phyloP scores from a whole-genome alignment of 2,888 invertebrate genomes.

The Frankliniella fusca region DNA sequence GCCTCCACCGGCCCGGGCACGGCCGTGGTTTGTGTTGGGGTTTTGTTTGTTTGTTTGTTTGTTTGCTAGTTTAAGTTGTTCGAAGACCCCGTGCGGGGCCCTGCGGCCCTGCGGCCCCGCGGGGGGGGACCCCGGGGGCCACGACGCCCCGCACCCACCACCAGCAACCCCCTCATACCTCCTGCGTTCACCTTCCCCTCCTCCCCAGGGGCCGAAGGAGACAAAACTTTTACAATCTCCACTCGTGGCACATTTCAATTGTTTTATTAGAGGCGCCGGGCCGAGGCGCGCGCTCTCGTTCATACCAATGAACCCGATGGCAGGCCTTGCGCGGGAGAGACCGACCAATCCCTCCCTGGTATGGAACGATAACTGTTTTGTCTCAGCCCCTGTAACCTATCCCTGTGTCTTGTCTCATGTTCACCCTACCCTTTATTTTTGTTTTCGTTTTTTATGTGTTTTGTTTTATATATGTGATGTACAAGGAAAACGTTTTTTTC shows the following conservation, averaged over 20 bases:
- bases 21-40: slow-evolving; percentile 21
- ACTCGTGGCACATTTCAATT: slow-evolving; percentile 13
- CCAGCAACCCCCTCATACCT: slow-evolving; percentile 10
- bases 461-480: slow-evolving; percentile 37
- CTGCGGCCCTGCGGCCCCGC: not conserved
- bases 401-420: slow-evolving; percentile 38
- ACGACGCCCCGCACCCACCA: not conserved
- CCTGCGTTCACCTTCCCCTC: slow-evolving; percentile 25
- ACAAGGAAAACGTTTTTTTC: slow-evolving; percentile 16
- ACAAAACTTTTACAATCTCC: slow-evolving; percentile 25
- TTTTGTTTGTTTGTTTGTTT: slow-evolving; percentile 27
- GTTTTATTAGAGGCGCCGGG: slow-evolving; percentile 14
- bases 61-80: slow-evolving; percentile 24
- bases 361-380: not conserved
- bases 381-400: slow-evolving; percentile 25
- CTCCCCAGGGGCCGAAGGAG: not conserved
- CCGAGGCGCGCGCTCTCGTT: not conserved
- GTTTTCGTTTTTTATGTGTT: slow-evolving; percentile 39
- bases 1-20: not conserved
- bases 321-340: not conserved
- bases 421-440: slow-evolving; percentile 41
- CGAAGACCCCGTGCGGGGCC: slow-evolving; percentile 13
- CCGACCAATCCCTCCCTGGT: too few relatives aligned
- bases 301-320: slow-evolving; percentile 2
- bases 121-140: not conserved